Percentiles rank a stretch among this genome's conserved stretches.
These are phyloP conservation scores for Clepsis dumicolana DNA, from an alignment of 2,888 invertebrate genomes.

Conservation along the genomic window DNA sequence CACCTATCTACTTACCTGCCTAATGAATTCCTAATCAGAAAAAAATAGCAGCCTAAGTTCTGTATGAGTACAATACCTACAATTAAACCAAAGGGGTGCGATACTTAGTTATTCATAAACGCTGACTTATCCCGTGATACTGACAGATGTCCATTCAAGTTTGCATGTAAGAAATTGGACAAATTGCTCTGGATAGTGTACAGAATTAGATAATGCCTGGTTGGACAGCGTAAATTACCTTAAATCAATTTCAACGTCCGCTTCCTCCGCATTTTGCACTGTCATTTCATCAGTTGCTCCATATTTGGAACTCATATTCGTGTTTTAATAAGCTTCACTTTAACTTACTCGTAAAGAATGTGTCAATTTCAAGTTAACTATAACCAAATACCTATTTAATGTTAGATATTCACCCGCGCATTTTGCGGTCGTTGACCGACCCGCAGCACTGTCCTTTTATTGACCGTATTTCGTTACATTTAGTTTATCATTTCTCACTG, in stretches of 20 bases:
- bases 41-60: too few species aligned
- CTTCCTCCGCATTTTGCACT: constrained; percentile 61
- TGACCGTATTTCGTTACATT: background rate
- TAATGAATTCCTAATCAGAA: too few species aligned
- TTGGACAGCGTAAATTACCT: constrained; percentile 61
- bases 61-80: too few species aligned
- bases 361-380: too few species aligned
- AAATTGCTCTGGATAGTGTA: constrained; percentile 59
- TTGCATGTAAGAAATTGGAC: constrained; percentile 63
- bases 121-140: background rate
- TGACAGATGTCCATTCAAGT: constrained; percentile 49
- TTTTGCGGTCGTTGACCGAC: background rate
- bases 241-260: constrained; percentile 61
- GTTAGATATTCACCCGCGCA: background rate
- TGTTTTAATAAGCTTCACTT: background rate
- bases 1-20: too few species aligned
- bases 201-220: constrained; percentile 53
- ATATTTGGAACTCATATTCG: constrained; percentile 73
- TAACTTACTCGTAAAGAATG: background rate
- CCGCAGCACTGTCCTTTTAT: background rate
- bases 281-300: constrained; percentile 70
- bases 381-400: too few species aligned
- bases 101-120: background rate
- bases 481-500: constrained; percentile 21
- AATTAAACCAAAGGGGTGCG: too few species aligned